A percentile compares a stretch with the other conserved stretches of the same genome.
phyloP scores from a whole-genome alignment of 2,797 vertebrate genomes.

The Gymnodraco acuticeps region DNA sequence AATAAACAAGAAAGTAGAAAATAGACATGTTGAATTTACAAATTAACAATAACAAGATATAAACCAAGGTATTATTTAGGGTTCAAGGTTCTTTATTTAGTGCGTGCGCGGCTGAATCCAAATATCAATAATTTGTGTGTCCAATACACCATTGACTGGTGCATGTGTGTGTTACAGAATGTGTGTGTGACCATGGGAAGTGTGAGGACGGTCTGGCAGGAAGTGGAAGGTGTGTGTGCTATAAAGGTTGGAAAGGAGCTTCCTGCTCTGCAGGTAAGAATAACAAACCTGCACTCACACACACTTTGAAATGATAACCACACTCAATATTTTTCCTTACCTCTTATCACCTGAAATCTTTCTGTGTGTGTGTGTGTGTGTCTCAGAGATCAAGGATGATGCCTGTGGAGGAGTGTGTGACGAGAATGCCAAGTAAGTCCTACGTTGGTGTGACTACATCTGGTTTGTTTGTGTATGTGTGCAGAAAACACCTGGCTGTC shows the following conservation, averaged over 20 bases:
- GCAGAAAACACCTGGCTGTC: background rate
- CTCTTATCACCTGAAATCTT: conserved; percentile 22
- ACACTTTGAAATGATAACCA: background rate
- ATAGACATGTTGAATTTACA: no score
- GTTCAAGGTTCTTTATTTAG: no score
- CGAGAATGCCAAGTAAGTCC: conserved; percentile 91
- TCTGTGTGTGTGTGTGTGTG: conserved; percentile 29
- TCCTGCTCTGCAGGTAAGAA: conserved; percentile 87
- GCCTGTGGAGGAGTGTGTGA: conserved; percentile 89
- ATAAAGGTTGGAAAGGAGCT: conserved; percentile 92
- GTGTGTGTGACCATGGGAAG: conserved; percentile 89
- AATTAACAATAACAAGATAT: no score
- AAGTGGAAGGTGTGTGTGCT: conserved; percentile 90
- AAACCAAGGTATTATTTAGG: no score
- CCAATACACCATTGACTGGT: background rate
- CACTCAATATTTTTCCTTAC: background rate
- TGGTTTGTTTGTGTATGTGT: background rate
- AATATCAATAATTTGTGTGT: no score
- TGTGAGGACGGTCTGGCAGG: conserved; percentile 91
- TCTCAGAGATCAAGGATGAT: conserved; percentile 86
- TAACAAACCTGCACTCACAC: background rate
- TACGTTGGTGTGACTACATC: background rate
- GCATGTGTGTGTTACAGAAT: conserved; percentile 85
- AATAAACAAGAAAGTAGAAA: no score
- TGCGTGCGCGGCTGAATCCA: no score